Conservation (phyloP, 2,113 vertebrate species). For the Cacatua alba region DNA sequence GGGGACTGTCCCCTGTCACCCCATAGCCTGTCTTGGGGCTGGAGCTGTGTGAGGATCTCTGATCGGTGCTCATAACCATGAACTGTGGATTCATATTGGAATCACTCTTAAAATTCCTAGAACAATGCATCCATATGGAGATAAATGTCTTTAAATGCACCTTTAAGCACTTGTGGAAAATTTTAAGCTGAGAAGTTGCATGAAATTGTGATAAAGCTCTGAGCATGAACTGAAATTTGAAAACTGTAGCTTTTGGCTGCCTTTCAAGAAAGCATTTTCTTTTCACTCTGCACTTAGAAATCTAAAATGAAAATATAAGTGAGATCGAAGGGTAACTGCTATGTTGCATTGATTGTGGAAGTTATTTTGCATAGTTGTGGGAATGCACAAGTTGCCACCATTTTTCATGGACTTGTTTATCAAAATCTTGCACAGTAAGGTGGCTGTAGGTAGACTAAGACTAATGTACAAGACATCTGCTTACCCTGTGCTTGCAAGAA, state of each 20-base stretch:
- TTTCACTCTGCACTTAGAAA: background rate
- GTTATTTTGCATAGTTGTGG: background rate
- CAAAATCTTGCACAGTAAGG: background rate
- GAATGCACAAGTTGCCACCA: background rate
- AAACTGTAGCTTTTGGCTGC: slow-evolving; percentile 24
- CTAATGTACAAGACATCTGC: background rate
- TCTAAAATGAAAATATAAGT: background rate
- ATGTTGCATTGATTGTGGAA: background rate
- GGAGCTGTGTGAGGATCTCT: background rate
- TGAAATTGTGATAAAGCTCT: slow-evolving; percentile 18
- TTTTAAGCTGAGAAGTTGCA: background rate
- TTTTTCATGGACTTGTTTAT: background rate
- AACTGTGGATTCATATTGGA: background rate
- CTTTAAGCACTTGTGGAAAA: slow-evolving; percentile 5
- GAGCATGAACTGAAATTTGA: background rate
- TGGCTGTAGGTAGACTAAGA: background rate
- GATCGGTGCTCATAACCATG: background rate
- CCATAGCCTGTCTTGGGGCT: background rate
- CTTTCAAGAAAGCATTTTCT: slow-evolving; percentile 11
- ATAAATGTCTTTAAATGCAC: background rate
- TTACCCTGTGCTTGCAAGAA: background rate
- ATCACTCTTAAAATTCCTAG: background rate
- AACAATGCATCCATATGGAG: background rate
- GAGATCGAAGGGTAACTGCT: background rate
- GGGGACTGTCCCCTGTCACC: background rate